Percentiles rank a stretch among this genome's conserved stretches.
phyloP scores from a whole-genome alignment of 2,888 invertebrate species.

The Melipona beecheii region DNA sequence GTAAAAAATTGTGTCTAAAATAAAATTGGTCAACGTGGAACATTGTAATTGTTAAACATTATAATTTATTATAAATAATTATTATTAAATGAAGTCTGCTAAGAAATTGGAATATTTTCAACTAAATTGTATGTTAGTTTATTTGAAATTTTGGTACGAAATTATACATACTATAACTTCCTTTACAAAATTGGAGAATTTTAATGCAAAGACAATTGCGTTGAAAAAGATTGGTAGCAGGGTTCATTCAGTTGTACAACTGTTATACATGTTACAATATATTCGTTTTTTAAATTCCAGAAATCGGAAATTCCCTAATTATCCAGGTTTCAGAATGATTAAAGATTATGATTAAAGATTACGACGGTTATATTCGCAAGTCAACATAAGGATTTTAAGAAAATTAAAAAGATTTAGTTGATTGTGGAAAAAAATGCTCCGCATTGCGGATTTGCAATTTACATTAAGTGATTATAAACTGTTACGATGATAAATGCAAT shows the following conservation, averaged over 20 bases:
- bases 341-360: neutral
- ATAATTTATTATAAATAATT: neutral
- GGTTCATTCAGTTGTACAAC: slow-evolving; percentile 17
- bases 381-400: neutral
- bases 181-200: neutral
- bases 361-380: no score
- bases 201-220: neutral
- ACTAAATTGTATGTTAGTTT: neutral
- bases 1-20: neutral
- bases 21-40: neutral
- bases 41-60: neutral
- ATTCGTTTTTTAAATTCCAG: neutral
- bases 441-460: slow-evolving; percentile 30
- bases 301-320: slow-evolving; percentile 23
- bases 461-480: slow-evolving; percentile 22
- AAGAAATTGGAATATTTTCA: neutral
- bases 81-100: neutral
- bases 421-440: slow-evolving; percentile 5
- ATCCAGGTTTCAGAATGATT: neutral
- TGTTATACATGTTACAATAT: neutral
- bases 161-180: neutral
- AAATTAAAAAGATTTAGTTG: slow-evolving; percentile 25
- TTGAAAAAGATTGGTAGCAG: neutral
- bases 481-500: neutral
- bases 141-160: neutral